Conservation (phyloP, 2,888 invertebrate genomes). For the Hypomecis punctinalis region DNA sequence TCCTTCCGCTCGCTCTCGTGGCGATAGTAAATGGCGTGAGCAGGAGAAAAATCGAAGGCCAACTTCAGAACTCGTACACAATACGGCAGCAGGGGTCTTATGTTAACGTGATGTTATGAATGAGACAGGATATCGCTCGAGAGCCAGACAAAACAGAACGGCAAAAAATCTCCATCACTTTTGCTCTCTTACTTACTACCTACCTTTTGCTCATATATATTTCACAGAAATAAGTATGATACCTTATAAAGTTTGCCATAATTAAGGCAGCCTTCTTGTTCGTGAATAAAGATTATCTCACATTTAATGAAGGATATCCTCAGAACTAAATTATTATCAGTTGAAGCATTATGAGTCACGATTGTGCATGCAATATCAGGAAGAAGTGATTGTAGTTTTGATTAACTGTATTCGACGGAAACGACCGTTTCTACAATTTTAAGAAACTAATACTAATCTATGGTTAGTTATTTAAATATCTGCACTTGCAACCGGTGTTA, state of each 20-base stretch:
- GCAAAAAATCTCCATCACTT: too few species aligned
- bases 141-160: too few species aligned
- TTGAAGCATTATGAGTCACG: conserved; percentile 35
- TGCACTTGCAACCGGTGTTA: conserved; percentile 54
- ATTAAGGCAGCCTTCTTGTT: conserved; percentile 5
- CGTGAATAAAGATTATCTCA: conserved; percentile 37
- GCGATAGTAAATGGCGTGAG: too few species aligned
- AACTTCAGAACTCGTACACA: too few species aligned
- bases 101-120: too few species aligned
- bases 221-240: too few species aligned
- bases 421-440: conserved; percentile 53
- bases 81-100: too few species aligned
- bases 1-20: too few species aligned
- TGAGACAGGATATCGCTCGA: too few species aligned
- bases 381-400: conserved; percentile 48
- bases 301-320: conserved; percentile 52
- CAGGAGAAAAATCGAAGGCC: too few species aligned
- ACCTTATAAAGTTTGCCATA: not conserved
- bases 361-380: conserved; percentile 52
- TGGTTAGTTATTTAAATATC: conserved; percentile 59
- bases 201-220: too few species aligned
- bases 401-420: conserved; percentile 54
- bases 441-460: conserved; percentile 48
- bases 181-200: too few species aligned
- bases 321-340: conserved; percentile 41